Base-by-base conservation (phyloP, 2,797 vertebrate species). In the Alca torda region DNA sequence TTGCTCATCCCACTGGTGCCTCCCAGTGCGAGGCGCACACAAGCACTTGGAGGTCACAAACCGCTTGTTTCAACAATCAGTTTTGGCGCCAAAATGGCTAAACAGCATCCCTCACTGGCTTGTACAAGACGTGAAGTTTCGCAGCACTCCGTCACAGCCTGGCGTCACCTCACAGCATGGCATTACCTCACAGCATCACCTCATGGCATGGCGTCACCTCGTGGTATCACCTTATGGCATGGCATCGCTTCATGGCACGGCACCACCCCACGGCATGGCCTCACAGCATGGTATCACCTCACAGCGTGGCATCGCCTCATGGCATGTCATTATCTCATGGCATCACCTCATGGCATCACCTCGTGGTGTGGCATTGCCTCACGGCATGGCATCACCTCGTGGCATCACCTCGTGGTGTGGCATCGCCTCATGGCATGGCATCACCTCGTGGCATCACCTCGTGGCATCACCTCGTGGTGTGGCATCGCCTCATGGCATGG, bases 91-190 rank as follows among this genome's bases (percentile, higher is more conserved):
- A 72, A 73, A 89, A 84, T 12, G 33, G 31, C 43, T 28, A 5
- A 76, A 67, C 41, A 82, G 21, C 8, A 5, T 30, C 67, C 56
- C 75, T 83, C 33, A 14, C 46, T 4, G 4, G 8, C 19, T 73
- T 60, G 31, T 25, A 24, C 13, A 57, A 84, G 67, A 50, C 5
- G 8, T 10, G 35, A 61, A 37, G 50, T 48, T 84, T 35, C 60
- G 31, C 28, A 1, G 1, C 24, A 1, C 15, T 15, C 28, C n/a
- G 39, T 10, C 33, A 35, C 1, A 1, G 54, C 33, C 37, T 8
- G 50, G 46, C 30, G 39, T 8, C 3, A 4, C n/a, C 30, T 78
- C 31, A 43, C 1, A 4, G 46, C 6, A 6, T 4, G 20, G 54
- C 19, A 24, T 5, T 6, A 1, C 51, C 53, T 78, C 30, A 63